Percentiles rank a stretch among this genome's conserved stretches.
Evolutionary conservation across 2,888 invertebrate species (phyloP).

Genomic region (Synergus itoensis): DNA sequence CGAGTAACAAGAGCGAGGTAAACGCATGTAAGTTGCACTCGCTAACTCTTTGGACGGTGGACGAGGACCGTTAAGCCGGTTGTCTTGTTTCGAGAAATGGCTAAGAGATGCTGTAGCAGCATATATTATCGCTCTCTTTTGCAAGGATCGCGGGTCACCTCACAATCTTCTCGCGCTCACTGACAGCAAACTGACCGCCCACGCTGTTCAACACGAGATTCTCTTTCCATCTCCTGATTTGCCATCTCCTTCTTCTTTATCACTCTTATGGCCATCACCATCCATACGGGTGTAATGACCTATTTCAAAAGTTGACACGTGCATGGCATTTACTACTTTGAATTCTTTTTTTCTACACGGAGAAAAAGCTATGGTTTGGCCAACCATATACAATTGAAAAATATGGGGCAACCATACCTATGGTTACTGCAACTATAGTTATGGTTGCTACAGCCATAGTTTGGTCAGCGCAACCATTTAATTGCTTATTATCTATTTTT

Average conservation of each 20-base stretch:
- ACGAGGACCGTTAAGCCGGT: constrained; percentile 57
- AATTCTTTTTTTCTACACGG: too few relatives aligned
- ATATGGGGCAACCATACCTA: too few relatives aligned
- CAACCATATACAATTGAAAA: too few relatives aligned
- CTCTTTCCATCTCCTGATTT: constrained; percentile 4
- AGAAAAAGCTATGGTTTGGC: too few relatives aligned
- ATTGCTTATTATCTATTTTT: too few relatives aligned
- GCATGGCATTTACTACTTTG: constrained; percentile 5
- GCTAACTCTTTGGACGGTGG: constrained; percentile 43
- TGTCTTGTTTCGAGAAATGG: constrained; percentile 51
- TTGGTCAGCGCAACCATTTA: too few relatives aligned
- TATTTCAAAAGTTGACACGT: constrained; percentile 22
- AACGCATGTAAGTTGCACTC: constrained; percentile 41
- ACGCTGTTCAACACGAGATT: constrained; percentile 2
- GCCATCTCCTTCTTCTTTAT: constrained; percentile 32
- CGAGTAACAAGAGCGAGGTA: constrained; percentile 42
- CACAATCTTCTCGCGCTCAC: constrained; percentile 63
- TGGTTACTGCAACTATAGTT: too few relatives aligned
- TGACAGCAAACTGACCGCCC: constrained; percentile 56
- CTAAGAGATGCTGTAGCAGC: constrained; percentile 46
- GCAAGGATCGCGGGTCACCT: constrained; percentile 54
- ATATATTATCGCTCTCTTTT: constrained; percentile 55
- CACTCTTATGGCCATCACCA: constrained; percentile 28
- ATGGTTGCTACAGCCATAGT: too few relatives aligned
- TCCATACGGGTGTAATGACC: constrained; percentile 10